Conservation (phyloP, 2,797 vertebrate species). For the Cuniculus paca region DNA sequence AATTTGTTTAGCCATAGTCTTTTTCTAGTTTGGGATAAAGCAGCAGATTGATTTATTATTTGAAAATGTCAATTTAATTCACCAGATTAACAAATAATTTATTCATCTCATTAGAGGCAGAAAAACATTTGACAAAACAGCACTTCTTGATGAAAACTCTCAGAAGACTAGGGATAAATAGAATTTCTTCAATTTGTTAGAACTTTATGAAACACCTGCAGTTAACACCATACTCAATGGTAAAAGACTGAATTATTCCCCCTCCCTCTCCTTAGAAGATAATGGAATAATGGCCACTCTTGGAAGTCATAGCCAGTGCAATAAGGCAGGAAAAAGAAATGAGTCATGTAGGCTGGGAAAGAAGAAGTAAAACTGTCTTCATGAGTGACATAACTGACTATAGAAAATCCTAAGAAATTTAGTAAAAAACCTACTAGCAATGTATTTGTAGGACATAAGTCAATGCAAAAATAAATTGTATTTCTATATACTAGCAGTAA, state of each 20-base stretch:
- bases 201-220: not conserved
- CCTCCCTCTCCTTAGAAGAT: not conserved
- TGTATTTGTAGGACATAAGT: not conserved
- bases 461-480: not conserved
- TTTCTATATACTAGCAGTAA: not conserved
- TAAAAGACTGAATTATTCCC: not conserved
- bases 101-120: not conserved
- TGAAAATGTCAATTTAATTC: slow-evolving; percentile 25
- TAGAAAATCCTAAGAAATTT: not conserved
- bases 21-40: slow-evolving; percentile 25
- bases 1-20: not conserved
- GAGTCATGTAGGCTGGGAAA: not conserved
- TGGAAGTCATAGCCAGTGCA: not conserved
- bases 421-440: not conserved
- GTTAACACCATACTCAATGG: not conserved
- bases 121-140: not conserved
- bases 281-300: not conserved
- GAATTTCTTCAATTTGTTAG: not conserved
- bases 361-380: slow-evolving; percentile 6
- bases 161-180: not conserved
- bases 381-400: not conserved
- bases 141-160: slow-evolving; percentile 10
- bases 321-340: slow-evolving; percentile 39
- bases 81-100: not conserved
- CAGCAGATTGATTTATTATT: slow-evolving; percentile 41